Conservation (phyloP, 2,797 vertebrate species). For the Acanthornis magna region DNA sequence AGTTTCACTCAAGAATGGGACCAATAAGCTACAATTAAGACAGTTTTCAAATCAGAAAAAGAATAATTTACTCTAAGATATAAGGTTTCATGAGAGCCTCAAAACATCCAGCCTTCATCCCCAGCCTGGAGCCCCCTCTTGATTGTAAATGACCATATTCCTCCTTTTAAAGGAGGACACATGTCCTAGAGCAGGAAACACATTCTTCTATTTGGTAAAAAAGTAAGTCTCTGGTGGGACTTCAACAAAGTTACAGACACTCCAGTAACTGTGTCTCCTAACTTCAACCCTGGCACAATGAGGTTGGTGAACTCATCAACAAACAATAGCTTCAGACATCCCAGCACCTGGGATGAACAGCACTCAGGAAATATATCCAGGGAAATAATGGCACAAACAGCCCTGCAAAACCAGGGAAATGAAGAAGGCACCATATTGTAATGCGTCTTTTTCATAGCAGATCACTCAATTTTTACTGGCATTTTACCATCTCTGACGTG, state of each 20-base stretch:
- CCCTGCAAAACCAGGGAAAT: not conserved
- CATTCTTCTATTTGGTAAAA: not conserved
- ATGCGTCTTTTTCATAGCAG: not conserved
- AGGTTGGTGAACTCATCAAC: fast-evolving
- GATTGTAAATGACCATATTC: not conserved
- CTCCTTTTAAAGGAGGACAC: not conserved
- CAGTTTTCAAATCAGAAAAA: not conserved
- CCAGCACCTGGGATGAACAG: not conserved
- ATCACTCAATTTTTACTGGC: not conserved
- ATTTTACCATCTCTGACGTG: not conserved
- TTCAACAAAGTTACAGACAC: not conserved
- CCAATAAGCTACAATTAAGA: not conserved
- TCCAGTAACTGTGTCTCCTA: not conserved
- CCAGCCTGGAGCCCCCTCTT: not conserved
- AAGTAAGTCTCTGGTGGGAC: not conserved
- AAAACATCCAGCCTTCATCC: not conserved
- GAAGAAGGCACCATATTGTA: not conserved
- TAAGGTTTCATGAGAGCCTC: fast-evolving
- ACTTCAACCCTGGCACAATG: not conserved
- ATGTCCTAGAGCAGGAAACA: not conserved
- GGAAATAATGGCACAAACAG: not conserved
- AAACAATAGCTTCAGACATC: not conserved
- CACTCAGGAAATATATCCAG: not conserved
- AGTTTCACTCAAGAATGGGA: not conserved
- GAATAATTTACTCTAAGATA: not conserved